Conservation (phyloP, 2,797 vertebrate species). For the Rhadinocentrus ornatus region DNA sequence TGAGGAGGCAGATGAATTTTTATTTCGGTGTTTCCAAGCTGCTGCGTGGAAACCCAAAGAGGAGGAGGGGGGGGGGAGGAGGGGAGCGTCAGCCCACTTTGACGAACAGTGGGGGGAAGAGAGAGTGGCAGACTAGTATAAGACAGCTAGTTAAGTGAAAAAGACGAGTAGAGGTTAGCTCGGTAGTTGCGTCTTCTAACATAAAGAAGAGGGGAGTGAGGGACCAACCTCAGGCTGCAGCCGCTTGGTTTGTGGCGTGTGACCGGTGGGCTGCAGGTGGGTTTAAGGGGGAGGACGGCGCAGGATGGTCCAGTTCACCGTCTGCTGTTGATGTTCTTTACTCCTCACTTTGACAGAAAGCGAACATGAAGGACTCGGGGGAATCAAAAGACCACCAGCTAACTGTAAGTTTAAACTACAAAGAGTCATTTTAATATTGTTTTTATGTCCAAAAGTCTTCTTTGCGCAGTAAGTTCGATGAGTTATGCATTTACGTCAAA, state of each 20-base stretch:
- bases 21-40: constrained; percentile 12
- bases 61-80: not conserved
- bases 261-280: constrained; percentile 15
- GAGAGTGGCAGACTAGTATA: not conserved
- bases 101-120: not conserved
- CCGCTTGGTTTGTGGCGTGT: not conserved
- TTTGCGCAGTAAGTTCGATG: not conserved
- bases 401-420: constrained; percentile 79
- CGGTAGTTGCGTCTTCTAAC: not conserved
- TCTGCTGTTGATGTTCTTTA: constrained; percentile 32
- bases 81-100: constrained; percentile 24
- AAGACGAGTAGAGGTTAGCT: not conserved
- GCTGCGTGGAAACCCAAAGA: constrained; percentile 7
- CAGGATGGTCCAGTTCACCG: constrained; percentile 37
- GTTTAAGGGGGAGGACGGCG: constrained; percentile 7
- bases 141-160: not conserved
- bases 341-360: constrained; percentile 23
- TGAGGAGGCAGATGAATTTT: constrained; percentile 3
- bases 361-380: constrained; percentile 87
- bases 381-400: constrained; percentile 90
- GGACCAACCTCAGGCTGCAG: not conserved
- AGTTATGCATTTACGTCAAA: not conserved
- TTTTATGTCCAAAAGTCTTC: too few species aligned
- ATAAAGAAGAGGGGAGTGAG: not conserved
- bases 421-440: not conserved